These are phyloP conservation scores for Lacanobia wlatinum DNA, from an alignment of 2,888 invertebrate genomes.

Conservation along the genomic window DNA sequence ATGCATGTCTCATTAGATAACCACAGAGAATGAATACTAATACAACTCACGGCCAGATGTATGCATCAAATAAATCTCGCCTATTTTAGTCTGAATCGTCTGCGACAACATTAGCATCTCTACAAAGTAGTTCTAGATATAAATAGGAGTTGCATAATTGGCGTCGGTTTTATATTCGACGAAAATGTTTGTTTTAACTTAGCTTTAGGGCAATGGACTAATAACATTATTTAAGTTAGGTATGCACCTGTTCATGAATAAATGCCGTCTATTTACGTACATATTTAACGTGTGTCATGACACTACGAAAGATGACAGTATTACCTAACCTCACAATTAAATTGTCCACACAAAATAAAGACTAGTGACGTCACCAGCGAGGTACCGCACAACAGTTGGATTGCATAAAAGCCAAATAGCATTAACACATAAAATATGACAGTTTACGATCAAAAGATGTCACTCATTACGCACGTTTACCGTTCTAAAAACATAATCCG, in stretches of 20 bases:
- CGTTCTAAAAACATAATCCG: slow-evolving; percentile 51
- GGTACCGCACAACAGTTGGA: slow-evolving; percentile 22
- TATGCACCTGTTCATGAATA: background rate
- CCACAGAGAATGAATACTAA: slow-evolving; percentile 56
- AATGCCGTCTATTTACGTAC: background rate
- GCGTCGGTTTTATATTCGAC: background rate
- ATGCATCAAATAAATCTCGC: slow-evolving; percentile 43
- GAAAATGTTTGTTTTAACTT: background rate
- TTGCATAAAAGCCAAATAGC: slow-evolving; percentile 41
- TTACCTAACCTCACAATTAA: slow-evolving; percentile 1
- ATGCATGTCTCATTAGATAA: slow-evolving; percentile 62
- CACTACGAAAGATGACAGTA: background rate
- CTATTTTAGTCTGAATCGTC: slow-evolving; percentile 41
- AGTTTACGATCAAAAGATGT: slow-evolving; percentile 54
- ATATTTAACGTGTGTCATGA: background rate
- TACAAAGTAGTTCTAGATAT: slow-evolving; percentile 14
- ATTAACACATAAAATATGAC: slow-evolving; percentile 46
- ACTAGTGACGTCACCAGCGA: slow-evolving; percentile 2
- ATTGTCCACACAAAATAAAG: slow-evolving; percentile 40
- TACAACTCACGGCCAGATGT: slow-evolving; percentile 44
- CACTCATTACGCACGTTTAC: slow-evolving; percentile 51
- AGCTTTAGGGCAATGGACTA: background rate
- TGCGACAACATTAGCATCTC: slow-evolving; percentile 15
- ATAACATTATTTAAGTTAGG: background rate
- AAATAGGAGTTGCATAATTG: slow-evolving; percentile 21